phyloP scores from a whole-genome alignment of 1,140 invertebrate species.

The Neotoxoptera formosana region DNA sequence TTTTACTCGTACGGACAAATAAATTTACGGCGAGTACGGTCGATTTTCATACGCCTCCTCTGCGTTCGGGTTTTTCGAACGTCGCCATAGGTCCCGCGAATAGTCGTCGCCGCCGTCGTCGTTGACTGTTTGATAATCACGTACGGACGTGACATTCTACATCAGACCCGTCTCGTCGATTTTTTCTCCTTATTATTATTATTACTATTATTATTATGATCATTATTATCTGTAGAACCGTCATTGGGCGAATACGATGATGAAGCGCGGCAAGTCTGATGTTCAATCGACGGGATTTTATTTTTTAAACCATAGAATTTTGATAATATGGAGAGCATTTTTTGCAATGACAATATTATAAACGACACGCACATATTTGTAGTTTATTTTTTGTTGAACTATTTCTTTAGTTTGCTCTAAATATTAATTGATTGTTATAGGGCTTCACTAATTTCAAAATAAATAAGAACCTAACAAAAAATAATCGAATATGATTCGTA shows the following conservation, averaged over 20 bases:
- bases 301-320: background rate
- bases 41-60: background rate
- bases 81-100: too few species aligned
- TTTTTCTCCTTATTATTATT: background rate
- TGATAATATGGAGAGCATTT: too few species aligned
- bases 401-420: background rate
- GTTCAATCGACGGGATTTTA: background rate
- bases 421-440: too few species aligned
- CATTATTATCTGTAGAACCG: background rate
- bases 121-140: background rate
- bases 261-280: background rate
- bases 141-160: background rate
- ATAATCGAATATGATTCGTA: background rate
- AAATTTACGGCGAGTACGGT: background rate
- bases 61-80: background rate
- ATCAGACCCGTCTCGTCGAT: background rate
- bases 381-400: too few species aligned
- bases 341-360: too few species aligned
- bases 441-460: background rate
- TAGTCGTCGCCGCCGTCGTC: background rate
- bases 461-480: background rate
- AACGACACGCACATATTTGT: too few species aligned
- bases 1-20: slow-evolving; percentile 1
- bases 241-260: background rate
- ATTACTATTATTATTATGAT: too few species aligned